phyloP scores from a whole-genome alignment of 1,140 invertebrate genomes.

The Acarapis woodi region DNA sequence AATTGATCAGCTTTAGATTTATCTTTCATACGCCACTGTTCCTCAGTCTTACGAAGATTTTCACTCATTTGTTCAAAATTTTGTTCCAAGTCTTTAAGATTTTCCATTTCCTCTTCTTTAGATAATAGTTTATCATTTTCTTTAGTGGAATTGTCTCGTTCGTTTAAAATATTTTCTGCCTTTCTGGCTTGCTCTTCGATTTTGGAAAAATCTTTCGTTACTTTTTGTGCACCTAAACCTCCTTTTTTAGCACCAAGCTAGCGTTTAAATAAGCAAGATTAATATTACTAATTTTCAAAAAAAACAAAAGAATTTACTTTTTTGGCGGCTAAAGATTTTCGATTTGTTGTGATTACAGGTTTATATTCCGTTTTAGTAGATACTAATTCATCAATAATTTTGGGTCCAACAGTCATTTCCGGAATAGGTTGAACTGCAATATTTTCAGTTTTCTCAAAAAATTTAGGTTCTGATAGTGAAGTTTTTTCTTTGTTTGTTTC shows the following conservation, averaged over 20 bases:
- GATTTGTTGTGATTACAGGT: too few relatives aligned
- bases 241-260: slow-evolving; percentile 53
- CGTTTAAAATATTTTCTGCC: slow-evolving; percentile 34
- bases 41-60: slow-evolving; percentile 43
- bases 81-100: slow-evolving; percentile 37
- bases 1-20: slow-evolving; percentile 62
- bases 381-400: not conserved
- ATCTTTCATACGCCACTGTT: slow-evolving; percentile 39
- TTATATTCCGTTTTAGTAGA: too few relatives aligned
- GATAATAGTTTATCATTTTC: slow-evolving; percentile 15
- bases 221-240: slow-evolving; percentile 81
- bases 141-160: slow-evolving; percentile 14
- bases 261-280: not conserved
- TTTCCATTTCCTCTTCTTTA: slow-evolving; percentile 26
- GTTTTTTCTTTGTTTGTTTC: too few relatives aligned
- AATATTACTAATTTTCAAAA: too few relatives aligned
- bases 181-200: slow-evolving; percentile 62
- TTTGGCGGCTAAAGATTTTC: not conserved
- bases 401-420: not conserved
- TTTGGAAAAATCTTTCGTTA: slow-evolving; percentile 71
- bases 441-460: too few relatives aligned
- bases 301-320: too few relatives aligned
- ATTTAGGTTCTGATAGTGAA: too few relatives aligned
- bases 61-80: slow-evolving; percentile 59
- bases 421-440: too few relatives aligned